Evolutionary conservation across 2,888 invertebrate genomes (phyloP).

Genomic region (Sturmia bella): DNA sequence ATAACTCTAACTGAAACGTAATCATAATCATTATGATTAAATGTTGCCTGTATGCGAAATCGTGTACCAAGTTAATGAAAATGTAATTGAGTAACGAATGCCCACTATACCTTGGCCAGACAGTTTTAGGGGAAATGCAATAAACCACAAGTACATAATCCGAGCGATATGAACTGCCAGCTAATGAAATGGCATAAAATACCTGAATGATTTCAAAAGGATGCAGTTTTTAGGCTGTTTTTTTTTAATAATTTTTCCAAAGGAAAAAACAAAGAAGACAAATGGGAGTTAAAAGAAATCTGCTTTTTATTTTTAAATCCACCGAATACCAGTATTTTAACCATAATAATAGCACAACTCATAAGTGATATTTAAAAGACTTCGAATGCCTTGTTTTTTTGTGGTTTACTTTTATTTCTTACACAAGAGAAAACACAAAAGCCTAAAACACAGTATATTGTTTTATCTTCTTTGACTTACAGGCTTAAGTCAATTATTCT

Average conservation of each 20-base stretch:
- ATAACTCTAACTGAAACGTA: slow-evolving; percentile 67
- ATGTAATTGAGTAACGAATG: slow-evolving; percentile 82
- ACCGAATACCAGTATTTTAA: not conserved
- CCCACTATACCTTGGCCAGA: slow-evolving; percentile 72
- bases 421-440: not conserved
- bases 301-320: not conserved
- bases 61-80: slow-evolving; percentile 82
- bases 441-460: slow-evolving; percentile 35
- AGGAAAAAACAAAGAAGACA: slow-evolving; percentile 18
- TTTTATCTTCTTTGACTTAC: slow-evolving; percentile 40
- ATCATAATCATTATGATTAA: slow-evolving; percentile 82
- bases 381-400: slow-evolving; percentile 26
- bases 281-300: slow-evolving; percentile 54
- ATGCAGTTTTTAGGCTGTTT: slow-evolving; percentile 16
- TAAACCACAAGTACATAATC: slow-evolving; percentile 36
- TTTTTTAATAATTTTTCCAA: not conserved
- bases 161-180: slow-evolving; percentile 23
- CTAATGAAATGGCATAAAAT: slow-evolving; percentile 1
- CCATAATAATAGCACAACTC: slow-evolving; percentile 32
- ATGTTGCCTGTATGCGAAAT: slow-evolving; percentile 81
- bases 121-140: slow-evolving; percentile 70
- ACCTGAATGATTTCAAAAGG: slow-evolving; percentile 35
- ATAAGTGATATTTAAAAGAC: slow-evolving; percentile 9
- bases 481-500: slow-evolving; percentile 44
- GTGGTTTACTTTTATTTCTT: slow-evolving; percentile 35